Evolutionary conservation across 2,888 invertebrate genomes (phyloP), one percentile per base, ranked within the genome.

Genomic region (Meloe dianella): DNA sequence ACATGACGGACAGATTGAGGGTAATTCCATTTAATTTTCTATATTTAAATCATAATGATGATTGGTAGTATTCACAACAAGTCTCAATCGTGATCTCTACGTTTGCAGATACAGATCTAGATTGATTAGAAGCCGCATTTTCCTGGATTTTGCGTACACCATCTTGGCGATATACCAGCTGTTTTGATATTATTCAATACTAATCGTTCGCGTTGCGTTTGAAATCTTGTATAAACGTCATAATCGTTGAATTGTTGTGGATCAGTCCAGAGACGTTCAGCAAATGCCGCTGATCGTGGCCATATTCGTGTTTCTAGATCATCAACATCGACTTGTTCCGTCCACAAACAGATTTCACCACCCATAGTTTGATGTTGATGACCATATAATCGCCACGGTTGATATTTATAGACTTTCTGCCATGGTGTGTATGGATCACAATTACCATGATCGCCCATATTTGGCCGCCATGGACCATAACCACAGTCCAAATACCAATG

Each of bases 401-500:
- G 85, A 81, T 93, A 93, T 80, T 90, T 90, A 83, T 94, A 94
- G 61, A 93, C 88, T 74, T 90, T 91, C 81, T 93, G 92, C 94
- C 94, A 94, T 59, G 91, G 90, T 60, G 91, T 90, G 82, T 93
- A 94, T 14, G 94, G 93, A 7, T 92, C 91, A 80, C 94, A 94
- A 75, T 92, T 91, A 1, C 92, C 92, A 29, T 10, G 14, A 75
- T 91, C 90, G 1, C 90, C 89, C 60, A 88, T 68, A 57, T 88
- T 88, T 74, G 92, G 90, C 51, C 92, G 87, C 94, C 94, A 94
- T 70, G 90, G 90, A 0, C 93, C 93, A 80, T 92, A 93, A 1
- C 94, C 94, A 79, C 94, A 94, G 81, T 94, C 94, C 71, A 94
- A 86, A 83, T 94, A 94, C 92, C 92, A 92, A 14, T 92, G 91